Conservation (phyloP, 1,140 invertebrate species). For the Drosophila nebulosa region DNA sequence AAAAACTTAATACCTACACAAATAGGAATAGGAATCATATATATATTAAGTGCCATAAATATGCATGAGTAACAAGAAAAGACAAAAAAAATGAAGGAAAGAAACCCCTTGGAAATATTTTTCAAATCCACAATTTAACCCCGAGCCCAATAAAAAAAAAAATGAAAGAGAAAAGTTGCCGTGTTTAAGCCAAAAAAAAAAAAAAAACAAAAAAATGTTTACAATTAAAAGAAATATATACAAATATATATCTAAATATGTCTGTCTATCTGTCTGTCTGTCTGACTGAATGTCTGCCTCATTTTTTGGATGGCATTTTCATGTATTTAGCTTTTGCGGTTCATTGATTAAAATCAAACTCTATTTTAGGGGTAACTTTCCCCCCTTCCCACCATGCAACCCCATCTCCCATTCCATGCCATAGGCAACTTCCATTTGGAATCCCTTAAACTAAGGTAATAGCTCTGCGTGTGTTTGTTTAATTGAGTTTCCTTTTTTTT, state of each 20-base stretch:
- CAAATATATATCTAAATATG: not conserved
- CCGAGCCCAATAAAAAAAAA: conserved; percentile 50
- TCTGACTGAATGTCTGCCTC: conserved; percentile 9
- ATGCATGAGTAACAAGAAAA: conserved; percentile 52
- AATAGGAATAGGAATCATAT: conserved; percentile 1
- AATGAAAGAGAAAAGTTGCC: conserved; percentile 36
- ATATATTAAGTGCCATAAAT: conserved; percentile 69
- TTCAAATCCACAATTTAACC: conserved; percentile 30
- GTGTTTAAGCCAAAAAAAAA: conserved; percentile 52
- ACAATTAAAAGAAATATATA: conserved; percentile 46
- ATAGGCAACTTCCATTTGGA: not conserved
- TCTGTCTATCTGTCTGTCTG: conserved; percentile 23
- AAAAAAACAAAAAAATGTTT: conserved; percentile 46
- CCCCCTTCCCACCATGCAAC: conserved; percentile 1
- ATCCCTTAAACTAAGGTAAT: not conserved
- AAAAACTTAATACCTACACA: conserved; percentile 15
- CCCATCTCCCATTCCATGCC: not conserved
- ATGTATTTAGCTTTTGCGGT: conserved; percentile 66
- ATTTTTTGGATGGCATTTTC: conserved; percentile 48
- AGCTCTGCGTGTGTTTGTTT: conserved; percentile 59
- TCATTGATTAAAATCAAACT: conserved; percentile 77
- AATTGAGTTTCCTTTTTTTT: conserved; percentile 62
- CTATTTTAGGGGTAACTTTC: conserved; percentile 39
- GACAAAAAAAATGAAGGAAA: not conserved
- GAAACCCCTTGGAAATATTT: conserved; percentile 31